phyloP scores from a whole-genome alignment of 1,140 invertebrate genomes.

The Anthonomus grandis region DNA sequence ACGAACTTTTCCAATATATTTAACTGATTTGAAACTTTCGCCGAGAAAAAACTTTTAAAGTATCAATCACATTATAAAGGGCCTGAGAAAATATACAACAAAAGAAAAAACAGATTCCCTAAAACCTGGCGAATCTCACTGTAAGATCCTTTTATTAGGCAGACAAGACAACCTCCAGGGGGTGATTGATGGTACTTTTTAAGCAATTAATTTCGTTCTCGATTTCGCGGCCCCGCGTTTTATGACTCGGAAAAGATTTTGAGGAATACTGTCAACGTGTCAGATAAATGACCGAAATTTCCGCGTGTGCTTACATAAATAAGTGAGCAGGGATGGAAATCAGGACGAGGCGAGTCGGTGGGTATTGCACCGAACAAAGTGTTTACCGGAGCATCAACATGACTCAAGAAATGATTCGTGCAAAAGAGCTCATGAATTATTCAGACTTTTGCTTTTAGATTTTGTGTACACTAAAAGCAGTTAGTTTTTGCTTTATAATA shows the following conservation, averaged over 20 bases:
- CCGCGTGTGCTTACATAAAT: conserved; percentile 47
- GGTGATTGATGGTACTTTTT: conserved; percentile 27
- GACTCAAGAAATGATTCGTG: conserved; percentile 46
- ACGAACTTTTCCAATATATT: too few relatives aligned
- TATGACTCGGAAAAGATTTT: conserved; percentile 40
- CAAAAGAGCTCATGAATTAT: conserved; percentile 42
- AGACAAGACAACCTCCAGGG: conserved; percentile 2
- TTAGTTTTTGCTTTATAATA: not conserved
- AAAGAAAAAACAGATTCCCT: too few relatives aligned
- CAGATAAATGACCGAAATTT: conserved; percentile 44
- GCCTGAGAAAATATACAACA: too few relatives aligned
- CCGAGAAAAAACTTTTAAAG: too few relatives aligned
- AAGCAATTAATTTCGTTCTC: conserved; percentile 31
- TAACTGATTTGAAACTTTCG: too few relatives aligned
- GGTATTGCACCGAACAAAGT: conserved; percentile 37
- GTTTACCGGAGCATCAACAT: conserved; percentile 41
- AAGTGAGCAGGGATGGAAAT: conserved; percentile 34
- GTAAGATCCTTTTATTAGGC: conserved; percentile 22
- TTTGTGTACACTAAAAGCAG: conserved; percentile 9
- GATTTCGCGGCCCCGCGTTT: conserved; percentile 24
- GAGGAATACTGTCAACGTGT: conserved; percentile 42
- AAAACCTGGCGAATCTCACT: not conserved
- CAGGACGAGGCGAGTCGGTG: conserved; percentile 27
- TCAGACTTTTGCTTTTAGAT: conserved; percentile 35
- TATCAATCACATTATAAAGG: too few relatives aligned